Base-by-base conservation (phyloP, 2,888 invertebrate species). In the Cheilosia vernalis region DNA sequence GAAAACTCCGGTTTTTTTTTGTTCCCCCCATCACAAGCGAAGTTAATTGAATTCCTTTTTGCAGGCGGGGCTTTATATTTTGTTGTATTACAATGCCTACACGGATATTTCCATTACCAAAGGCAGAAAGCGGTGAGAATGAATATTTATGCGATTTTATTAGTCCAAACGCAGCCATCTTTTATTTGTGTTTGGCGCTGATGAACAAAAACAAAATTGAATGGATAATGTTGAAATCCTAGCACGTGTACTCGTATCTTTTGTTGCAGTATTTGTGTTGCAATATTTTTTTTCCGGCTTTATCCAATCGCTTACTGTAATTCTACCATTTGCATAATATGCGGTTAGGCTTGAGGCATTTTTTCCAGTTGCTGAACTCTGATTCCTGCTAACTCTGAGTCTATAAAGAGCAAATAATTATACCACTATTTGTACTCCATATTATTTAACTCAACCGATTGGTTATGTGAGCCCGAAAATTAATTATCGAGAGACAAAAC, bases 31-130 rank as follows among this genome's bases (percentile, higher is more conserved):
- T 53, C 40, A 47, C 47, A 49, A 55, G 30, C 61, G 37, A 55
- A 67, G 66, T 80, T 73, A 80, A 80, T 80, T 66, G 80, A 73
- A 80, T 73, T 72, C 33, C 37, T 60, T 56, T 42, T 53, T 47
- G 17, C 9, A 47, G 17, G 17, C 10, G 17, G 6, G 6, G 33
- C 4, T 49, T 58, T 19, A n/a, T 51, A 10, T 37, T 44, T 17
- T 24, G 15, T 53, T 53, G 42, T 51, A 47, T 80, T 61, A 66
- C 60, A 72, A 51, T 33, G 24, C 21, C 24, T 53, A 49, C 42
- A 66, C 24, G 19, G 49, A 53, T 60, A 44, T 66, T 72, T 72
- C 40, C 53, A 79, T 44, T 61, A 47, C 37, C 10, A 4, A 37
- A 37, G 13, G 37, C 4, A 10, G 13, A 13, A 37, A 37, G 24